phyloP scores from a whole-genome alignment of 2,797 vertebrate species.

The Rallus crepitans region DNA sequence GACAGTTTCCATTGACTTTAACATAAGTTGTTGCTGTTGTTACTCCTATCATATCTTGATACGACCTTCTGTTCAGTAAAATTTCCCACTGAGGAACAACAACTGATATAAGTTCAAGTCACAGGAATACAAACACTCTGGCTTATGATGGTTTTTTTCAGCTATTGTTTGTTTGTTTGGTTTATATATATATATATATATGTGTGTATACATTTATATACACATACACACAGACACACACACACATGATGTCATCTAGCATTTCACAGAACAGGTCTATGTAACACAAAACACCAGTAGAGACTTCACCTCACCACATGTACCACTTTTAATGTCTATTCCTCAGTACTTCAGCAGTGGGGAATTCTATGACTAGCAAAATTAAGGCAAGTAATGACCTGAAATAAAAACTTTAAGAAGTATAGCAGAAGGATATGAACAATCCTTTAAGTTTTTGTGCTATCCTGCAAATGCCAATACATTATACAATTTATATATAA shows the following conservation, averaged over 20 bases:
- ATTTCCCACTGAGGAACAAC: neutral
- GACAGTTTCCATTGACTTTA: neutral
- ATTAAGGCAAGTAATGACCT: neutral
- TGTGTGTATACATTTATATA: too few relatives aligned
- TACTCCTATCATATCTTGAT: neutral
- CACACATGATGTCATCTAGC: neutral
- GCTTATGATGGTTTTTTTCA: neutral
- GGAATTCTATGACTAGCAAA: neutral
- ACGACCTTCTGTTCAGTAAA: neutral
- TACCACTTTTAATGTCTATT: neutral
- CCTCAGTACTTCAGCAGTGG: neutral
- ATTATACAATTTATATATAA: neutral
- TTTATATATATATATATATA: neutral
- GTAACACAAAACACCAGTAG: neutral
- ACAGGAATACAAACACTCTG: neutral
- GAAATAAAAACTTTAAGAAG: neutral
- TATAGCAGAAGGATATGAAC: neutral
- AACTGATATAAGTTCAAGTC: neutral
- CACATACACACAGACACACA: too few relatives aligned
- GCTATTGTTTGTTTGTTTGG: too few relatives aligned
- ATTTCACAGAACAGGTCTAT: neutral
- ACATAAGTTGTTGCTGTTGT: neutral
- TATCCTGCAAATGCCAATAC: neutral
- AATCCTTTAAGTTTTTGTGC: neutral
- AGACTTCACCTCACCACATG: neutral